These are phyloP conservation scores for Cryptotermes secundus DNA, from an alignment of 1,140 invertebrate genomes.

Conservation along the genomic window DNA sequence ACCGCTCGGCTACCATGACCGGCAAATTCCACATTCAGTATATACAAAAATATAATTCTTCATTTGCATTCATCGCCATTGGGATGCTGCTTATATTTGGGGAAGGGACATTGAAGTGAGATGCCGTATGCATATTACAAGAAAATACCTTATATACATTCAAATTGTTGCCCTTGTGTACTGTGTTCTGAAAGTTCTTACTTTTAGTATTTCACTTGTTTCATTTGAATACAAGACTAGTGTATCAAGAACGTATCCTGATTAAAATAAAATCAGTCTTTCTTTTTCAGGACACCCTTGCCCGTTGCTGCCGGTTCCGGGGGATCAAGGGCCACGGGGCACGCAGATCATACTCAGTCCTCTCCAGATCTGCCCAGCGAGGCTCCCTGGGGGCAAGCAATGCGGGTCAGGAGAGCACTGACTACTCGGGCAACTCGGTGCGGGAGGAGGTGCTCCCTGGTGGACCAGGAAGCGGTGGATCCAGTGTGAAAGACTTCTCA, in stretches of 20 bases:
- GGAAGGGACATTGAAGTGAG: too few relatives aligned
- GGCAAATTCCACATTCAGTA: too few relatives aligned
- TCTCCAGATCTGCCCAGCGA: slow-evolving; percentile 27
- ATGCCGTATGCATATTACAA: too few relatives aligned
- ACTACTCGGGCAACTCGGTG: slow-evolving; percentile 29
- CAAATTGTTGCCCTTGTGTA: background rate
- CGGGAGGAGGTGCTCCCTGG: background rate
- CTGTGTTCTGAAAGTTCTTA: too few relatives aligned
- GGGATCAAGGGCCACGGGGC: background rate
- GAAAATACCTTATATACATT: background rate
- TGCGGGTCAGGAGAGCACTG: slow-evolving; percentile 30
- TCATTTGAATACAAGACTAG: background rate
- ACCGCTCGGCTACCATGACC: too few relatives aligned
- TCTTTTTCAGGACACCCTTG: slow-evolving; percentile 33
- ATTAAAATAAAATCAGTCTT: slow-evolving; percentile 31
- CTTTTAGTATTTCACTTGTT: too few relatives aligned
- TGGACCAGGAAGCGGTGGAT: background rate
- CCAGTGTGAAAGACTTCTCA: background rate
- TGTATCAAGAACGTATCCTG: background rate
- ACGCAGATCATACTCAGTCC: slow-evolving; percentile 26
- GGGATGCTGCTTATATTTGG: too few relatives aligned
- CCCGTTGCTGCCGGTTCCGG: slow-evolving; percentile 30
- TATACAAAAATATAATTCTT: too few relatives aligned
- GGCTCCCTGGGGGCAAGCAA: background rate
- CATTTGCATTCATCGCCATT: too few relatives aligned